Conservation (phyloP, 1,140 invertebrate genomes). For the Drosophila tristis region DNA sequence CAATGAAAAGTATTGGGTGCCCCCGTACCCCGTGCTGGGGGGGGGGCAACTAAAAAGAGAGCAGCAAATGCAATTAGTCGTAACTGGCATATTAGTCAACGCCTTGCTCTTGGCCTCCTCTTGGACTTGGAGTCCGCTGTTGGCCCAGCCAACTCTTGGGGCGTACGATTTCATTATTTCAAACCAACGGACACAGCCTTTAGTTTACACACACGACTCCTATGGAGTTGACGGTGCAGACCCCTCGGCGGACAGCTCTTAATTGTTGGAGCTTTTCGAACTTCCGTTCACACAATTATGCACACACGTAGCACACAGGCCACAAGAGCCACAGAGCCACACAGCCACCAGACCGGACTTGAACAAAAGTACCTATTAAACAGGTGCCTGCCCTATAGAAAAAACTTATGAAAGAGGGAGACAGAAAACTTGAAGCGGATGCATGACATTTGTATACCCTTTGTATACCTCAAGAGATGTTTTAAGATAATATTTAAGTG, state of each 20-base stretch:
- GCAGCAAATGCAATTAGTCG: slow-evolving; percentile 26
- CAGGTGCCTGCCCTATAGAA: slow-evolving; percentile 6
- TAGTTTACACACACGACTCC: slow-evolving; percentile 9
- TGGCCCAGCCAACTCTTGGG: too few species aligned
- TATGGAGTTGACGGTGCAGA: neutral
- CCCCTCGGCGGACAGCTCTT: neutral
- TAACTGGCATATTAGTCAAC: slow-evolving; percentile 33
- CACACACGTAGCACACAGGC: slow-evolving; percentile 10
- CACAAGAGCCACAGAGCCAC: too few species aligned
- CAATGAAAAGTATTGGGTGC: slow-evolving; percentile 5
- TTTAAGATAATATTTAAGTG: too few species aligned
- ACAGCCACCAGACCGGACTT: too few species aligned
- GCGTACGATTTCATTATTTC: slow-evolving; percentile 9
- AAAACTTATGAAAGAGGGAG: too few species aligned
- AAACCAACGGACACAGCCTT: slow-evolving; percentile 1
- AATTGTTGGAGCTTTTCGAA: slow-evolving; percentile 28
- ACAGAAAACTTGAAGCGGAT: too few species aligned
- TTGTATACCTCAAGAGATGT: too few species aligned
- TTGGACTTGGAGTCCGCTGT: slow-evolving; percentile 8
- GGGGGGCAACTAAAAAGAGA: neutral
- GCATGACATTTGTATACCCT: too few species aligned
- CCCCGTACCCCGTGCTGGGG: too few species aligned
- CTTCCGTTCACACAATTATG: slow-evolving; percentile 38
- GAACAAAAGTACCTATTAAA: neutral
- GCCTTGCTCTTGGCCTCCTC: slow-evolving; percentile 8